phyloP scores from a whole-genome alignment of 2,888 invertebrate species.

The Pocota personata region DNA sequence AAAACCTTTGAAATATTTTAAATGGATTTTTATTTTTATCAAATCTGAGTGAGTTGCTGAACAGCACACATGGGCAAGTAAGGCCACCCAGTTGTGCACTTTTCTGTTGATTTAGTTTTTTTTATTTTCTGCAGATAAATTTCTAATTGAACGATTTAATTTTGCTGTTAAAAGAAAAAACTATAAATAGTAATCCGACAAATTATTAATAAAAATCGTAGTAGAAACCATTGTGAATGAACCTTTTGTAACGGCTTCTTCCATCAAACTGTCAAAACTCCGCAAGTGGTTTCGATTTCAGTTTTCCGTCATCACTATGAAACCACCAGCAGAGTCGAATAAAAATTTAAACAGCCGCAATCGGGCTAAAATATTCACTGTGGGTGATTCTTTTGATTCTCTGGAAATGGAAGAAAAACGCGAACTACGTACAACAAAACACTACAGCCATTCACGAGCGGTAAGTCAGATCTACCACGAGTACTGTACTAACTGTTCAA shows the following conservation, averaged over 20 bases:
- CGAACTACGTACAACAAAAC: not conserved
- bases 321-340: not conserved
- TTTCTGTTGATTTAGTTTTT: too few species aligned
- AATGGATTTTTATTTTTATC: too few species aligned
- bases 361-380: conserved; percentile 44
- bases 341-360: not conserved
- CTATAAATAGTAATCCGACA: too few species aligned
- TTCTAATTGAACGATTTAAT: too few species aligned
- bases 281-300: not conserved
- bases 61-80: too few species aligned
- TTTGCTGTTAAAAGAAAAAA: too few species aligned
- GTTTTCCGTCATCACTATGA: not conserved
- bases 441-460: conserved; percentile 19
- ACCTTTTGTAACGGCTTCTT: not conserved
- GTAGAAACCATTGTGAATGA: not conserved
- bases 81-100: too few species aligned
- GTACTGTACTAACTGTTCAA: conserved; percentile 85
- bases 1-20: too few species aligned
- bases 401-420: conserved; percentile 19
- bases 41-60: too few species aligned
- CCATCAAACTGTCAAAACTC: not conserved
- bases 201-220: too few species aligned
- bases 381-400: conserved; percentile 48
- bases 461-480: conserved; percentile 83
- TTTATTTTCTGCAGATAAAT: too few species aligned